These are phyloP conservation scores for Parapsyche elsis DNA, from an alignment of 1,140 invertebrate species.

Conservation along the genomic window DNA sequence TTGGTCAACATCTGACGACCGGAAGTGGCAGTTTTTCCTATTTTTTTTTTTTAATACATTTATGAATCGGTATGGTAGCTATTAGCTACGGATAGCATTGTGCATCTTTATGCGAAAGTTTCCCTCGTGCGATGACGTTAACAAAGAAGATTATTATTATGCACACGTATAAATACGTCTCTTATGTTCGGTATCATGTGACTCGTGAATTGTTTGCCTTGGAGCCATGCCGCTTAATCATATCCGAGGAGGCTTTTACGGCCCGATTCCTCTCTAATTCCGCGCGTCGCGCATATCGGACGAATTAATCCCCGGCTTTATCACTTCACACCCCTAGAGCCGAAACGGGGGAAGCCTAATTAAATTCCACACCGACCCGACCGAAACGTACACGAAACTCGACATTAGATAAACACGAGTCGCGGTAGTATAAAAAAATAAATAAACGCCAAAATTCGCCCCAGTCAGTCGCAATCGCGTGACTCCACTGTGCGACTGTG, in stretches of 20 bases:
- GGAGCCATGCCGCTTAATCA: slow-evolving; percentile 18
- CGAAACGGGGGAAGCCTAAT: slow-evolving; percentile 3
- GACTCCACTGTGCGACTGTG: too few species aligned
- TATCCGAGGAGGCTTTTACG: slow-evolving; percentile 32
- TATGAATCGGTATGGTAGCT: too few species aligned
- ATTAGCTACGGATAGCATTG: too few species aligned
- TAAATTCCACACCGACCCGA: slow-evolving; percentile 21
- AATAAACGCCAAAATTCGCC: too few species aligned
- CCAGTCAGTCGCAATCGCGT: too few species aligned
- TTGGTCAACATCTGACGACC: too few species aligned
- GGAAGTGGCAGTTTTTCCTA: too few species aligned
- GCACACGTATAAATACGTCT: not conserved
- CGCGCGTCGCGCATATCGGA: slow-evolving; percentile 6
- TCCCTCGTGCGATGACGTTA: too few species aligned
- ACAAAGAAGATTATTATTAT: not conserved
- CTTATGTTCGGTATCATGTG: not conserved
- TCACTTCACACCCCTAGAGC: slow-evolving; percentile 29
- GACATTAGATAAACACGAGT: too few species aligned
- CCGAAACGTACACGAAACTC: not conserved
- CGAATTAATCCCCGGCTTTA: slow-evolving; percentile 34
- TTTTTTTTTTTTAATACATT: too few species aligned
- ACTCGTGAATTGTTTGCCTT: slow-evolving; percentile 32
- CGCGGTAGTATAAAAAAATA: too few species aligned
- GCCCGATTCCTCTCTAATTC: slow-evolving; percentile 37
- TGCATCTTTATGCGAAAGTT: too few species aligned